A percentile compares a stretch with the other conserved stretches of the same genome.
Conservation (phyloP, 1,140 invertebrate species). For the Asobara japonica region DNA sequence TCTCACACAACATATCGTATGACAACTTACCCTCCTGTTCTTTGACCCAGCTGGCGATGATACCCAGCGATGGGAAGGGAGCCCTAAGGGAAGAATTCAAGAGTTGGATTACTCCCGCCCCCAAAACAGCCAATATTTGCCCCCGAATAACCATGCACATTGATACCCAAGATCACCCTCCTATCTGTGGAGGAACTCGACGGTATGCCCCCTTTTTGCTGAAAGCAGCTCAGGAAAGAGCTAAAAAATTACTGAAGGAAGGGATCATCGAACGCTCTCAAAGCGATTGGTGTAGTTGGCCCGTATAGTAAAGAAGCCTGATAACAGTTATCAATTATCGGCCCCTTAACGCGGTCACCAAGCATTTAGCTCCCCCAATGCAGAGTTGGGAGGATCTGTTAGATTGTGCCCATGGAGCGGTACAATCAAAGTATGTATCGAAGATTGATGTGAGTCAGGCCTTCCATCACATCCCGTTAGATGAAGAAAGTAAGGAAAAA, state of each 20-base stretch:
- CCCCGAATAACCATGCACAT: background rate
- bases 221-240: background rate
- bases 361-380: slow-evolving; percentile 16
- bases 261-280: background rate
- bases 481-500: background rate
- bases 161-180: slow-evolving; percentile 30
- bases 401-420: background rate
- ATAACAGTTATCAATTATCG: slow-evolving; percentile 1
- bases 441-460: no score
- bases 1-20: no score
- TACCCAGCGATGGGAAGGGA: no score
- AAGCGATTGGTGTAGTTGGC: slow-evolving; percentile 8
- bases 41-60: no score
- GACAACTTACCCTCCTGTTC: no score
- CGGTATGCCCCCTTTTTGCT: background rate
- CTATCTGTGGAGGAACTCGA: background rate
- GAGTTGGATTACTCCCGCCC: no score
- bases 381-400: slow-evolving; percentile 16
- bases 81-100: no score
- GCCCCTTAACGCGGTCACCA: slow-evolving; percentile 15
- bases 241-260: slow-evolving; percentile 1
- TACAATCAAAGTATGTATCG: slow-evolving; percentile 19
- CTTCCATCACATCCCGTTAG: slow-evolving; percentile 19
- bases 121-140: no score
- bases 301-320: background rate